phyloP scores from a whole-genome alignment of 2,797 vertebrate genomes.

The Acanthornis magna region DNA sequence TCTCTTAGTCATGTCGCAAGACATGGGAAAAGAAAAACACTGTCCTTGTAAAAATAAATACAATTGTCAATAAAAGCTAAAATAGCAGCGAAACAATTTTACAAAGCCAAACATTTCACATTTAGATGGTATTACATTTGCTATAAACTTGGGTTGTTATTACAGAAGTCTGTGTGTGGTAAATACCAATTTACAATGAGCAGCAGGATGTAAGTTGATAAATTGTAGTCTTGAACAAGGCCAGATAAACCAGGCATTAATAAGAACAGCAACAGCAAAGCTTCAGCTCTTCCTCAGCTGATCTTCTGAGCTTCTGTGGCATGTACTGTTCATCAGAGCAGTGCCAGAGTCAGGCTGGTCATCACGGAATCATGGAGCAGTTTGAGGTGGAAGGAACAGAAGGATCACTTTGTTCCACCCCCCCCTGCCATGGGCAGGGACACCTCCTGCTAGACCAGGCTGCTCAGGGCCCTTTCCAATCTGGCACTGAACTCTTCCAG shows the following conservation, averaged over 20 bases:
- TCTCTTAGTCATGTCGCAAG: not conserved
- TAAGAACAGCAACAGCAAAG: not conserved
- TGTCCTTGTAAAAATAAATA: not conserved
- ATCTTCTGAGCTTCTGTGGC: not conserved
- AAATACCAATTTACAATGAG: not conserved
- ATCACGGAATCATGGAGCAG: too few relatives aligned
- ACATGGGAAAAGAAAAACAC: not conserved
- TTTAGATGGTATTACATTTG: not conserved
- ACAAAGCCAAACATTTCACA: not conserved
- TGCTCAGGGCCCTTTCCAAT: not conserved
- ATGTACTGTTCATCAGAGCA: not conserved
- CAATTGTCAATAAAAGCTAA: not conserved
- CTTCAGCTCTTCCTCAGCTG: not conserved
- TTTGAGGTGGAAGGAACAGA: not conserved
- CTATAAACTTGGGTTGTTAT: not conserved
- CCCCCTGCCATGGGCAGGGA: not conserved
- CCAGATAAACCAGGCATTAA: not conserved
- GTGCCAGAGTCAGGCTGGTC: not conserved
- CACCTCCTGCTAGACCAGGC: not conserved
- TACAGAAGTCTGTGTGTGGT: not conserved
- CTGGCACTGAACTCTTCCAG: not conserved
- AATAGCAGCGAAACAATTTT: not conserved
- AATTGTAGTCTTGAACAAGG: not conserved
- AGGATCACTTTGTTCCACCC: not conserved
- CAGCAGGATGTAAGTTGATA: not conserved